Evolutionary conservation across 2,888 invertebrate species (phyloP).

Genomic region (Oligia strigilis): DNA sequence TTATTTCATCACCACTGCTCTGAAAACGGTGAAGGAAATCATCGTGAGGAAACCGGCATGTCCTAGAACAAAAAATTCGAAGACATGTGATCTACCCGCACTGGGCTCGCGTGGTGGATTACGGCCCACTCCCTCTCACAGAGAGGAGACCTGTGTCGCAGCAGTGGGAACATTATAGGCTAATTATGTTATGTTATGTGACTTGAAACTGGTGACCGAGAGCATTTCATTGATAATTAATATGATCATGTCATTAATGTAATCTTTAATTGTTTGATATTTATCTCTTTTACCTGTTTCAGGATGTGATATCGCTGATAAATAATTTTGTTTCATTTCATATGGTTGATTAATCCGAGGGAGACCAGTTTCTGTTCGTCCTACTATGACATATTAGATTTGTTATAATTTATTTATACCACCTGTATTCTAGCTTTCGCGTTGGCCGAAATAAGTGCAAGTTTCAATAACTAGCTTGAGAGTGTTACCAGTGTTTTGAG

Average conservation of each 20-base stretch:
- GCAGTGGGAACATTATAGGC: too few species aligned
- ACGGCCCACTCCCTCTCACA: too few species aligned
- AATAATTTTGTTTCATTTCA: too few species aligned
- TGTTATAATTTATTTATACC: too few species aligned
- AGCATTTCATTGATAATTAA: background rate
- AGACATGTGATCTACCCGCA: background rate
- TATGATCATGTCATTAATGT: background rate
- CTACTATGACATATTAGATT: too few species aligned
- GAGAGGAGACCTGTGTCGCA: too few species aligned
- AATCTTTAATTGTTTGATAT: background rate
- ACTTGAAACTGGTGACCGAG: background rate
- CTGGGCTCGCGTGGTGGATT: background rate
- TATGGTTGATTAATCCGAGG: background rate
- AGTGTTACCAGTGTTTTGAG: background rate
- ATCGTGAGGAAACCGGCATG: background rate
- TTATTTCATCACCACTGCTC: background rate
- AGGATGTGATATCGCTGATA: background rate
- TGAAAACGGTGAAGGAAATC: background rate
- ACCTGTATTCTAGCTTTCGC: background rate
- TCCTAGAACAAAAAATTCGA: background rate
- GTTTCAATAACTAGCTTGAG: constrained; percentile 12
- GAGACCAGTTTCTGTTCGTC: too few species aligned
- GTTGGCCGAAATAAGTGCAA: constrained; percentile 5
- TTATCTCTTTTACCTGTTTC: constrained; percentile 8
- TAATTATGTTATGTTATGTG: too few species aligned